These are phyloP conservation scores for Eupithecia subumbrata DNA, from an alignment of 2,888 invertebrate species.

Conservation along the genomic window DNA sequence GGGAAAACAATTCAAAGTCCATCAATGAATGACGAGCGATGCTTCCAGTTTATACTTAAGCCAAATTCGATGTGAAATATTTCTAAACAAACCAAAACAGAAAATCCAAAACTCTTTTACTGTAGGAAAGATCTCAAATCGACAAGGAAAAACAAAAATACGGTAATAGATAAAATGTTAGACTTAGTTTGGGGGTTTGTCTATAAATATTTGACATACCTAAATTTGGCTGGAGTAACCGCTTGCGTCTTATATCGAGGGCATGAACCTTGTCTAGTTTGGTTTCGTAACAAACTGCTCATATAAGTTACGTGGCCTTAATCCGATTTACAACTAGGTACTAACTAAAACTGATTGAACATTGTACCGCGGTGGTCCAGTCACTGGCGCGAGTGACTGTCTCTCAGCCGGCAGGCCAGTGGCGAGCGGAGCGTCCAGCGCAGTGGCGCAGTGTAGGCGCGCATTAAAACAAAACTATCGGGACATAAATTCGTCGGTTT, in stretches of 20 bases:
- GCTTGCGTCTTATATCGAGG: neutral
- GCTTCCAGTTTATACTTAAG: neutral
- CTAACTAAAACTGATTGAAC: neutral
- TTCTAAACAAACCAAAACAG: too few species aligned
- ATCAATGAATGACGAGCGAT: neutral
- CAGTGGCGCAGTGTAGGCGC: conserved; percentile 28
- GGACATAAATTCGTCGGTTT: conserved; percentile 48
- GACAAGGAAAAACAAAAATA: too few species aligned
- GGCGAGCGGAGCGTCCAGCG: neutral
- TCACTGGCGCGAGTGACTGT: conserved; percentile 12
- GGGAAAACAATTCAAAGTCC: neutral
- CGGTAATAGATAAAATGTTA: too few species aligned
- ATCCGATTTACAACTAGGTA: neutral
- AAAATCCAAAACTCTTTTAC: too few species aligned
- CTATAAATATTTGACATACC: too few species aligned
- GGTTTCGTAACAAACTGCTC: neutral
- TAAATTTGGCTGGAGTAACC: neutral
- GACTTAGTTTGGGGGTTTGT: too few species aligned
- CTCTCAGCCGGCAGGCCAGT: neutral
- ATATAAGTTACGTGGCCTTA: neutral
- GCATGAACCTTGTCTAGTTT: conserved; percentile 4
- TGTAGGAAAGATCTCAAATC: too few species aligned
- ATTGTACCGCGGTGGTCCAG: neutral
- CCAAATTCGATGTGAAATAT: too few species aligned
- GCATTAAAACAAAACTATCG: conserved; percentile 50